Base-by-base conservation (phyloP, 2,797 vertebrate genomes). In the Clangula hyemalis region DNA sequence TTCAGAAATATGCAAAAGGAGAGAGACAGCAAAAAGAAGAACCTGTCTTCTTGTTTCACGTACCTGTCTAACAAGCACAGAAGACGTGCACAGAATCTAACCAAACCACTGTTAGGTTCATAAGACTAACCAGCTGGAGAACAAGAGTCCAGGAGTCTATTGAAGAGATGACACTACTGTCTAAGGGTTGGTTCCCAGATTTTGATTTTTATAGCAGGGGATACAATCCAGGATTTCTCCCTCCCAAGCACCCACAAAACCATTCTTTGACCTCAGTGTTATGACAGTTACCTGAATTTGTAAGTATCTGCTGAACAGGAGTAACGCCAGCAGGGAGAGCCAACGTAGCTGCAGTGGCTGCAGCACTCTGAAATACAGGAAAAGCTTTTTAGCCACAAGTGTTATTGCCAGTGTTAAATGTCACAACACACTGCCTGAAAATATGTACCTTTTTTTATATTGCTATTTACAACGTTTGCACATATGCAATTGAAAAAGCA, bases 311-410 rank as follows among this genome's bases (percentile, higher is more conserved):
- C 93, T 99, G 99, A 97, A 99, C 99, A 38, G 99, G 99, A 91
- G 98, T 98, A 95, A 99, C 98, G 8, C 99, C 99, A 74, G 99
- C 98, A 32, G 99, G 99, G 83, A 99, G 97, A 65, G 99, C 99
- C 89, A 99, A 98, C 0, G 99, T 99, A 91, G 99, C 99, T 80
- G 99, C 99, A 16, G 99, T 99, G 39, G 99, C 99, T 96, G 99
- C 99, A 96, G 99, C 99, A 97, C 99, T 99, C 99, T 99, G 97
- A 90, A 97, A 96, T 3, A 75, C 38, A 96, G 87, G 65, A 95
- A 73, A 70, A 84, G 21, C 8, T 34, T 85, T 94, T 93, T 68
- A 95, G 71, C 18, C 72, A 82, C 22, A 36, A 53, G 54, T 0
- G 0, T 34, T 81, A 64, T 15, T 18, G 34, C 24, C 51, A 83